Evolutionary conservation across 1,140 invertebrate species (phyloP), one percentile per base, ranked within the genome.

Genomic region (Anastrepha ludens): DNA sequence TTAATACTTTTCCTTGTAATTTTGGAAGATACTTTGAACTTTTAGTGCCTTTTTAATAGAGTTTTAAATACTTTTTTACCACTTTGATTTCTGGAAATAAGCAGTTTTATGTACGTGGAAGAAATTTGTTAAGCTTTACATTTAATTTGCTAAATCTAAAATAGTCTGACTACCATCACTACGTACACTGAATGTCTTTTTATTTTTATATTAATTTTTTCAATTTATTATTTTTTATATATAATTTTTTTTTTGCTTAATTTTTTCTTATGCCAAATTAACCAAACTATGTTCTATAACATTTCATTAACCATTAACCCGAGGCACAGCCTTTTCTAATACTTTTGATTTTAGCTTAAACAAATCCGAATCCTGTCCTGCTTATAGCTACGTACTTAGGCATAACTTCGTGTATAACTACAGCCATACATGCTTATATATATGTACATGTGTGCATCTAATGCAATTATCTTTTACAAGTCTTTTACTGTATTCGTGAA

Each of bases 1-100:
- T 81, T 44, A 81, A 81, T 74, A 74, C 39, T 74, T 47, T 74
- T 81, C 74, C 47, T 81, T 81, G 74, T 55, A n/a, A n/a, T 55
- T 47, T 47, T 81, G 47, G 47, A 81, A 81, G 74, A 58, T 55
- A 3, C 13, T 81, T 81, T 81, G 74, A 81, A 81, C 74, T 81
- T 81, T 81, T 81, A 81, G 74, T 81, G 74, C 74, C 55, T 58
- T 81, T 81, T 55, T 9, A 70, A 70, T 47, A 47, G 47, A 74
- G 7, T 78, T 55, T 50, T 81, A 20, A 55, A 17, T 81, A 55
- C 50, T 55, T 55, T 55, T n/a, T 7, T 74, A 44, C 41, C 44
- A 41, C 70, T 47, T 47, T 74, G 5, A 7, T 74, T 47, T 44
- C 29, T 7, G 44, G 47, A 74, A 74, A 74, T 17, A 74, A 17